These are phyloP conservation scores for Gastracanthus pulcherrimus DNA, from an alignment of 2,888 invertebrate genomes.

Conservation along the genomic window DNA sequence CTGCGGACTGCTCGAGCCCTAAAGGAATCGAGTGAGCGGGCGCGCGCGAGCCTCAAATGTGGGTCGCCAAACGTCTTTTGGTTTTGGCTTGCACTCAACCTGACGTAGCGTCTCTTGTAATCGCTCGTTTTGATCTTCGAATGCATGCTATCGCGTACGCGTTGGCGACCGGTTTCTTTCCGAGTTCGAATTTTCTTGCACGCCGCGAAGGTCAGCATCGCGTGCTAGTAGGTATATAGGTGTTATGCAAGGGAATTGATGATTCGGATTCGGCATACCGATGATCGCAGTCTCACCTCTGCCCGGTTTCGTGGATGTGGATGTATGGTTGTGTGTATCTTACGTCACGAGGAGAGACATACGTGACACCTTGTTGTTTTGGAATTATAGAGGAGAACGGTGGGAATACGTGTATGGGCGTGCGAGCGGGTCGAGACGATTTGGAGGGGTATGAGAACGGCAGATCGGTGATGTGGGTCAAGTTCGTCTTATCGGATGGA, in stretches of 20 bases:
- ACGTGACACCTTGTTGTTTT: neutral
- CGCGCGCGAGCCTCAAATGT: neutral
- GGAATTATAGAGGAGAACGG: neutral
- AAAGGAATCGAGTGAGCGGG: neutral
- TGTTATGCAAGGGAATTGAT: conserved; percentile 23
- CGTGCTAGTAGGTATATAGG: neutral
- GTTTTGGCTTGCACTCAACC: neutral
- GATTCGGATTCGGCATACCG: conserved; percentile 32
- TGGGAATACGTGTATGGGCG: too few species aligned
- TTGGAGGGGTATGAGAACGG: neutral
- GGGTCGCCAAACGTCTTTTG: conserved; percentile 30
- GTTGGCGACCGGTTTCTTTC: conserved; percentile 19
- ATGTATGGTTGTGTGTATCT: neutral
- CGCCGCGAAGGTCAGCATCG: neutral
- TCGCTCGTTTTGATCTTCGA: neutral
- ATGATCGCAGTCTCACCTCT: too few species aligned
- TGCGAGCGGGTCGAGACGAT: neutral
- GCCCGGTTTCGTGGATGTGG: too few species aligned
- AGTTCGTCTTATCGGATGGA: neutral
- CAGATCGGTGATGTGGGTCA: neutral
- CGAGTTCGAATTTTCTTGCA: conserved; percentile 26
- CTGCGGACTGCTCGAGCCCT: neutral
- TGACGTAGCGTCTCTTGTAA: neutral
- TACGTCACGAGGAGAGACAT: neutral
- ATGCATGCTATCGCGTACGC: too few species aligned